These are phyloP conservation scores for Sciurus niger DNA, from an alignment of 2,113 vertebrate species.

Conservation along the genomic window DNA sequence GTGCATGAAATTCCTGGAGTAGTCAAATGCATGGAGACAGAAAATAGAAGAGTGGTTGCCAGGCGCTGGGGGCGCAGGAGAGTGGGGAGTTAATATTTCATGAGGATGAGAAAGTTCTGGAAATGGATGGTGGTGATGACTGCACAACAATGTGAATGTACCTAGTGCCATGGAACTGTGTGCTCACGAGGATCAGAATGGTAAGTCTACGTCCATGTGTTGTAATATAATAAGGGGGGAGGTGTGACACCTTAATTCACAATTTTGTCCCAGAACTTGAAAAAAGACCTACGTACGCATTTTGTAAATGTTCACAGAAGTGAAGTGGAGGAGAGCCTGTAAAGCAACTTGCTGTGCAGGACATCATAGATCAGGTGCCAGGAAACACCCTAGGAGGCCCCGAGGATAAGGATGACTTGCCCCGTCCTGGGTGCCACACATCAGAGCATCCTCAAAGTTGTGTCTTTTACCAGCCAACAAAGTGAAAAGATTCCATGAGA, in stretches of 20 bases:
- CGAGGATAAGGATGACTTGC: not conserved
- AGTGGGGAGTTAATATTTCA: not conserved
- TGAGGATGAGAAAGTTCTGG: not conserved
- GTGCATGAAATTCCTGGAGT: not conserved
- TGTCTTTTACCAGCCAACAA: not conserved
- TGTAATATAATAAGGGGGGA: not conserved
- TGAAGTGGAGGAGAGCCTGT: not conserved
- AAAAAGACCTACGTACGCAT: not conserved
- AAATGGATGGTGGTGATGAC: not conserved
- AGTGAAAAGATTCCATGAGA: not conserved
- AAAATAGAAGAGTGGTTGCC: not conserved
- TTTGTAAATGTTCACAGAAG: not conserved
- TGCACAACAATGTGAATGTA: not conserved
- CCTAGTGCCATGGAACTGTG: not conserved
- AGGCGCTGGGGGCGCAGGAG: fast-evolving
- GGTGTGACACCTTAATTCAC: not conserved
- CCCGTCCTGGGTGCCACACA: not conserved
- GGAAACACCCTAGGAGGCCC: not conserved
- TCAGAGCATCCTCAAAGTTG: not conserved
- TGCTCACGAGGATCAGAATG: not conserved
- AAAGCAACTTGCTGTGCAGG: not conserved
- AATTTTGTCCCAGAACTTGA: not conserved
- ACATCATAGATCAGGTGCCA: not conserved
- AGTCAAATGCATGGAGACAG: not conserved
- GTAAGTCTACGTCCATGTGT: not conserved